These are phyloP conservation scores for Limnephilus lunatus DNA, from an alignment of 2,888 invertebrate species.

Conservation along the genomic window DNA sequence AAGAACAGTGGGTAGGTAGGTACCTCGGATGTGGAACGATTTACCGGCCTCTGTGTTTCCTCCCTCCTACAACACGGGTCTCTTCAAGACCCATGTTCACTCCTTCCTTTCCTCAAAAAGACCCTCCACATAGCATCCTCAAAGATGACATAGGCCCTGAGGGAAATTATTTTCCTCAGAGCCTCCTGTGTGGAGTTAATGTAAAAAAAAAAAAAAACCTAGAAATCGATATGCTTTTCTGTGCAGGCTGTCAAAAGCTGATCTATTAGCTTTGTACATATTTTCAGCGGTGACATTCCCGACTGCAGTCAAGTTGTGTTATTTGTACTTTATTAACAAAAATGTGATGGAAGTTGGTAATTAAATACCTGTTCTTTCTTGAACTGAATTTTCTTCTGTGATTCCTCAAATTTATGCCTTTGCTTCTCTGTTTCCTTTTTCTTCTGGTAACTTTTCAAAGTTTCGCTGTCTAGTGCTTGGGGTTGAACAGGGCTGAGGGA, in stretches of 20 bases:
- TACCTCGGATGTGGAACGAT: no score
- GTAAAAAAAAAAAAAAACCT: no score
- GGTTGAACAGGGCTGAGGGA: slow-evolving; percentile 34
- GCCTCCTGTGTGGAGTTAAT: no score
- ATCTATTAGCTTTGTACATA: not conserved
- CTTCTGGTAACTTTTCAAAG: slow-evolving; percentile 69
- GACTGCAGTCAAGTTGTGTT: not conserved
- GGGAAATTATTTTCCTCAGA: no score
- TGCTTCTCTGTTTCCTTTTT: slow-evolving; percentile 71
- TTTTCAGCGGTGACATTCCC: not conserved
- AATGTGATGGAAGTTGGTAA: not conserved
- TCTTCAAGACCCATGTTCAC: no score
- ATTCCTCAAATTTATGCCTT: slow-evolving; percentile 74
- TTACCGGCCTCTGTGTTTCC: no score
- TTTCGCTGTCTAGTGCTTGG: slow-evolving; percentile 55
- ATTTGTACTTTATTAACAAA: not conserved
- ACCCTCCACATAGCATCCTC: no score
- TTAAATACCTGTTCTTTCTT: slow-evolving; percentile 70
- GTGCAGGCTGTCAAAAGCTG: not conserved
- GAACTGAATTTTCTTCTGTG: slow-evolving; percentile 75
- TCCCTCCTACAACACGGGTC: no score
- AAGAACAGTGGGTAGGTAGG: not conserved
- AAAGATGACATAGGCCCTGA: no score
- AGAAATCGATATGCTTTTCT: not conserved
- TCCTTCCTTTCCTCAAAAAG: no score